A percentile compares a stretch with the other conserved stretches of the same genome.
phyloP scores from a whole-genome alignment of 92 coral and sea anemone genomes.

The Chrysogorgia sp. region DNA sequence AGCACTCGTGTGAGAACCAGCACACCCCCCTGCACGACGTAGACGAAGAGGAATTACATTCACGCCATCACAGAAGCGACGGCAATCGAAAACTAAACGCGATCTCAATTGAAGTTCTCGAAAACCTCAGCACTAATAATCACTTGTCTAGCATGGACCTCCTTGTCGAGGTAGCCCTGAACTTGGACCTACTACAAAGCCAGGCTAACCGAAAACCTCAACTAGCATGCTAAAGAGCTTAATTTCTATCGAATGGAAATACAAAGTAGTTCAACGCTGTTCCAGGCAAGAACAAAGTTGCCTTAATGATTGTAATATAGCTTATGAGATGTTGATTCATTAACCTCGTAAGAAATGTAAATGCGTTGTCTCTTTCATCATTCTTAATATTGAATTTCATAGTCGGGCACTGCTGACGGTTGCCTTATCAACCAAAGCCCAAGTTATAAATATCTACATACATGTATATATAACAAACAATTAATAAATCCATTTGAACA shows the following conservation, averaged over 20 bases:
- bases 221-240: slow-evolving; percentile 23
- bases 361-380: slow-evolving; percentile 4
- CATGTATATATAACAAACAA: slow-evolving; percentile 24
- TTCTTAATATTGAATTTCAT: slow-evolving; percentile 47
- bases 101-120: slow-evolving; percentile 11
- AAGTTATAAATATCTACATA: slow-evolving; percentile 19
- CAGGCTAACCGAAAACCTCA: neutral
- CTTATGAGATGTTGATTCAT: neutral
- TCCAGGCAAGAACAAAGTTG: neutral
- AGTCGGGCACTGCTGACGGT: slow-evolving; percentile 22
- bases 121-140: slow-evolving; percentile 25
- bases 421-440: slow-evolving; percentile 21
- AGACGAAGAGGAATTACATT: neutral
- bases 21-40: slow-evolving; percentile 7
- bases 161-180: slow-evolving; percentile 94
- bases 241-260: neutral
- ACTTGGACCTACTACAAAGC: slow-evolving; percentile 68
- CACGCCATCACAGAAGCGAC: slow-evolving; percentile 1
- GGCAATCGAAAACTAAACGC: neutral
- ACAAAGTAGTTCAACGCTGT: neutral
- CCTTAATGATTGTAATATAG: neutral
- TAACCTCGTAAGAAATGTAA: neutral
- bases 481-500: neutral
- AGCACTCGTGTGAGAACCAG: neutral
- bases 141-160: slow-evolving; percentile 78